Conservation (phyloP, 2,888 invertebrate genomes). For the Drosophila tanythrix region DNA sequence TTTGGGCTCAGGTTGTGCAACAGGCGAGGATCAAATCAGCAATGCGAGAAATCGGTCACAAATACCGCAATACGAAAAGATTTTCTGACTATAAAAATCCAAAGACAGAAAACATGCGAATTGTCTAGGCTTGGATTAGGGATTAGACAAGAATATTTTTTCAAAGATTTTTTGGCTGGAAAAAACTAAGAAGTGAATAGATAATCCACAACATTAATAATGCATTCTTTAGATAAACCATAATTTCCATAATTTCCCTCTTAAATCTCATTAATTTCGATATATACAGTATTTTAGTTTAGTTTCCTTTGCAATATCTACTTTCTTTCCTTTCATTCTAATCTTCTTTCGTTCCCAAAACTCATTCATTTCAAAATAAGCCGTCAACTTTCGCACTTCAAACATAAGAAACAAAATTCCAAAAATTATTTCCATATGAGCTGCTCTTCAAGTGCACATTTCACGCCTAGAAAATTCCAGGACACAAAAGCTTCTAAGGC, state of each 20-base stretch:
- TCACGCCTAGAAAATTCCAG: slow-evolving; percentile 14
- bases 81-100: neutral
- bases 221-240: neutral
- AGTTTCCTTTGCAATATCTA: neutral
- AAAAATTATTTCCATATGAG: slow-evolving; percentile 57
- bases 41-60: slow-evolving; percentile 56
- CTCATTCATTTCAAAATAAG: slow-evolving; percentile 1
- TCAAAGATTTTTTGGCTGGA: neutral
- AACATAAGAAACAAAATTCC: neutral
- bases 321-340: neutral
- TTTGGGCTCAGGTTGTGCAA: slow-evolving; percentile 54
- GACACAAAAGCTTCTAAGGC: slow-evolving; percentile 14
- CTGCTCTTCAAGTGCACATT: slow-evolving; percentile 17
- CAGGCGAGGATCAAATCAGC: slow-evolving; percentile 51
- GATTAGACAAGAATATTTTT: neutral
- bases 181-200: neutral
- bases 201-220: neutral
- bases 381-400: slow-evolving; percentile 29
- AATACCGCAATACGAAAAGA: slow-evolving; percentile 29
- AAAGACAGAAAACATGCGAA: neutral
- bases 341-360: slow-evolving; percentile 14
- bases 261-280: slow-evolving; percentile 11
- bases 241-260: slow-evolving; percentile 10
- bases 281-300: neutral
- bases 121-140: neutral